These are phyloP conservation scores for Kradibia gibbosae DNA, from an alignment of 1,140 invertebrate genomes.

Conservation along the genomic window DNA sequence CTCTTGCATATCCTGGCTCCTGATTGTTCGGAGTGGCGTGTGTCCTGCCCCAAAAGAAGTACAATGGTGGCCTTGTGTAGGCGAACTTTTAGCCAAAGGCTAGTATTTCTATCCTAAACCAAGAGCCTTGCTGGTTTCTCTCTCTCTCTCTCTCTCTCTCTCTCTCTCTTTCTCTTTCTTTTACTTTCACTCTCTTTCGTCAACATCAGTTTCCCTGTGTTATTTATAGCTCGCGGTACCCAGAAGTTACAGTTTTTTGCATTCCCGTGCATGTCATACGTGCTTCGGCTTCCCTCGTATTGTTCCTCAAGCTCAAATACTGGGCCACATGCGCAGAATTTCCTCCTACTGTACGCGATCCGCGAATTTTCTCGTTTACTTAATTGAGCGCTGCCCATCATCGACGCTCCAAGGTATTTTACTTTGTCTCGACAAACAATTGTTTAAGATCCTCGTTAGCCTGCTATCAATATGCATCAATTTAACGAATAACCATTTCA, in stretches of 20 bases:
- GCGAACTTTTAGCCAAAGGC: not conserved
- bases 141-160: conserved; percentile 2
- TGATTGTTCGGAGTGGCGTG: too few species aligned
- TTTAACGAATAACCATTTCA: too few species aligned
- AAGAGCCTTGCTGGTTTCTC: too few species aligned
- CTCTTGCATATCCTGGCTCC: too few species aligned
- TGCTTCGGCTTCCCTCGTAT: not conserved
- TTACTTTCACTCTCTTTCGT: too few species aligned
- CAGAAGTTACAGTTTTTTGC: not conserved
- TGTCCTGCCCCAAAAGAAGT: not conserved
- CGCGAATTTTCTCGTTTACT: not conserved
- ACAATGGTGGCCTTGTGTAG: not conserved
- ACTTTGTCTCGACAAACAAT: too few species aligned
- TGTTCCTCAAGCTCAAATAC: not conserved
- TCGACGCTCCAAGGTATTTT: not conserved
- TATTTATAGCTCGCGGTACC: not conserved
- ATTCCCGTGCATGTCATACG: not conserved
- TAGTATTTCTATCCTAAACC: not conserved
- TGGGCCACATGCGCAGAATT: too few species aligned
- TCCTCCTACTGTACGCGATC: not conserved
- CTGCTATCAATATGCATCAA: too few species aligned
- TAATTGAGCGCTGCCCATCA: not conserved
- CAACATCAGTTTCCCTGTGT: not conserved
- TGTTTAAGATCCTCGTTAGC: too few species aligned
- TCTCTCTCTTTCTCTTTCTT: not conserved